Conservation (phyloP, 2,888 invertebrate genomes). For the Xylophagus ater region DNA sequence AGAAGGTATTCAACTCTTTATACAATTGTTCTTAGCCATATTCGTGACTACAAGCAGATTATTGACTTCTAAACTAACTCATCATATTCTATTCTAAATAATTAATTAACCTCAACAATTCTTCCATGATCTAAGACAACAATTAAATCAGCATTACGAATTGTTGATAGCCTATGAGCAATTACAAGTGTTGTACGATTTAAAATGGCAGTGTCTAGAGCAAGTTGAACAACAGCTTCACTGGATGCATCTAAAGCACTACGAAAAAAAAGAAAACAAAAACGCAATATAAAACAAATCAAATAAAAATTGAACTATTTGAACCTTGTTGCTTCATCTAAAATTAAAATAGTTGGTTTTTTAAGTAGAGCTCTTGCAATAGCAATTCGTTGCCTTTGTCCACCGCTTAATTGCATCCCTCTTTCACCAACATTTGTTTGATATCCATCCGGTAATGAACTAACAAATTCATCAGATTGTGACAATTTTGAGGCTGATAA, state of each 20-base stretch:
- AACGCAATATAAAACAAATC: neutral
- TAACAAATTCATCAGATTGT: conserved; percentile 87
- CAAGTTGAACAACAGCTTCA: conserved; percentile 80
- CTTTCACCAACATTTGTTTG: conserved; percentile 80
- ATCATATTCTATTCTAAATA: too few species aligned
- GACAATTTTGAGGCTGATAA: conserved; percentile 68
- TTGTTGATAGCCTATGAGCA: conserved; percentile 86
- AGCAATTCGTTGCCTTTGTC: conserved; percentile 89
- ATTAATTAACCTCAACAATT: conserved; percentile 72
- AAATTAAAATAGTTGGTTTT: conserved; percentile 72
- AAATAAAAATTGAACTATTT: too few species aligned
- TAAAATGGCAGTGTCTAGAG: conserved; percentile 69
- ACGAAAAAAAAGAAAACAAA: conserved; percentile 22
- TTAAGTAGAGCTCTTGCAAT: conserved; percentile 90
- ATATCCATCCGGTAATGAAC: conserved; percentile 70
- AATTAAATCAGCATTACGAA: conserved; percentile 82
- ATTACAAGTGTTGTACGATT: conserved; percentile 90
- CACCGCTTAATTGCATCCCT: conserved; percentile 85
- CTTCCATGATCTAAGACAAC: conserved; percentile 77
- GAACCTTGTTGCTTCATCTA: conserved; percentile 94
- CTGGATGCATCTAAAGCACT: conserved; percentile 90
- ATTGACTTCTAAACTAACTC: too few species aligned
- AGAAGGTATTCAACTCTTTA: neutral
- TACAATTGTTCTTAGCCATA: neutral
- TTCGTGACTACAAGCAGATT: neutral